Percentiles rank a stretch among this genome's conserved stretches.
Conservation (phyloP, 2,888 invertebrate genomes). For the Amorpha juglandis region DNA sequence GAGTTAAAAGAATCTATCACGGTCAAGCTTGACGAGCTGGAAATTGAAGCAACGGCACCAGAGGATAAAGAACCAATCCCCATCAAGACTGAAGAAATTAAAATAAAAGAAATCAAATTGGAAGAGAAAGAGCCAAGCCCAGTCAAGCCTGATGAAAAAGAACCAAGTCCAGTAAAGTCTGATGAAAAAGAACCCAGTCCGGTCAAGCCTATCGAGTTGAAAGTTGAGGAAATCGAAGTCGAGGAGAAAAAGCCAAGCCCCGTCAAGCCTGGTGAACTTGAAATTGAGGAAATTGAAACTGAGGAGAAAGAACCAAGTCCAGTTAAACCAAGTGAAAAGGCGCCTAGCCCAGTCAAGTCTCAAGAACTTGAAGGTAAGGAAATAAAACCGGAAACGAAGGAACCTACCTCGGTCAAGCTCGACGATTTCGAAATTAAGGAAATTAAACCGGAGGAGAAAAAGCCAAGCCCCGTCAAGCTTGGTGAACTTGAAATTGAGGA, state of each 20-base stretch:
- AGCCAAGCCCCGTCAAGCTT: slow-evolving; percentile 25
- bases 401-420: slow-evolving; percentile 11
- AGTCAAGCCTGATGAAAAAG: slow-evolving; percentile 25
- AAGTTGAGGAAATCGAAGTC: slow-evolving; percentile 25
- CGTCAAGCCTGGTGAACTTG: slow-evolving; percentile 19
- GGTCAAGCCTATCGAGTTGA: slow-evolving; percentile 7
- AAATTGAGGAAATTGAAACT: not conserved
- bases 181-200: slow-evolving; percentile 27
- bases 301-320: slow-evolving; percentile 24
- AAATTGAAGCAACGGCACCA: not conserved
- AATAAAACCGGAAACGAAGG: slow-evolving; percentile 16
- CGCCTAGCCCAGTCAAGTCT: not conserved
- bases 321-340: not conserved
- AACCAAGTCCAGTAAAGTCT: slow-evolving; percentile 28
- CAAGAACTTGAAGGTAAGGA: slow-evolving; percentile 26
- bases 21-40: not conserved
- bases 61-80: slow-evolving; percentile 26
- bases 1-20: too few species aligned
- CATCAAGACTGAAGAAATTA: too few species aligned
- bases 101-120: not conserved
- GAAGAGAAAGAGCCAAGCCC: too few species aligned
- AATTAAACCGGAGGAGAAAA: too few species aligned
- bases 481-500: slow-evolving; percentile 4
- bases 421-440: too few species aligned
- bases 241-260: slow-evolving; percentile 31